Base-by-base conservation (phyloP, 2,888 invertebrate genomes). In the Lordiphosa andalusiaca region DNA sequence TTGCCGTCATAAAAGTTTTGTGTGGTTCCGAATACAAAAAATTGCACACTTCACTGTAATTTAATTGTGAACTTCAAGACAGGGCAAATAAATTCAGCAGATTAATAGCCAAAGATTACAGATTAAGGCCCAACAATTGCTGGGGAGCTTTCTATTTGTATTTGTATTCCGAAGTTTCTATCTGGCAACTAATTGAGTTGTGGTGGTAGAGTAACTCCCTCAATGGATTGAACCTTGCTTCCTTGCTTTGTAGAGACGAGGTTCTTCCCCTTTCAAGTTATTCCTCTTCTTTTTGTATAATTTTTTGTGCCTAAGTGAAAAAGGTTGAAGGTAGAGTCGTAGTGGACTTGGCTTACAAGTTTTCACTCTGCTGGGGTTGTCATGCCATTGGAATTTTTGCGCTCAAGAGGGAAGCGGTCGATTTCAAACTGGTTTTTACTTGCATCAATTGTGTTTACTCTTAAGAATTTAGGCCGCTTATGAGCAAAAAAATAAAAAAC, bases 381-480 rank as follows among this genome's bases (percentile, higher is more conserved):
- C 87, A 86, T 87, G 85, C 56, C 57, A 51, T 70, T 71, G 87
- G 86, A 87, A 86, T 86, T 56, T 57, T 25, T 25, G 37, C 12
- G 25, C 21, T 25, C 5, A 49, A 38, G 64, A 60, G 67, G 53
- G 48, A 44, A 47, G 59, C 49, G 64, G 35, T 38, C 50, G 46
- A 57, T 30, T 10, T 30, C 30, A 52, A 84, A 81, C 84, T 78
- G 66, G 53, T 83, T 81, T 83, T 76, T 60, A 60, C 54, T 62
- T 61, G 53, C 55, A 65, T 61, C 67, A 65, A 63, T 60, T 74
- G 56, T 74, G 56, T 80, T 55, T 63, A 64, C 65, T 63, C 67
- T 73, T 65, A 61, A 72, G 76, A 76, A 76, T 76, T 76, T 72
- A 68, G 82, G 84, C 84, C 77, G 67, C 33, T 40, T 47, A 37